phyloP scores from a whole-genome alignment of 1,140 invertebrate species.

The Diorhabda carinulata region DNA sequence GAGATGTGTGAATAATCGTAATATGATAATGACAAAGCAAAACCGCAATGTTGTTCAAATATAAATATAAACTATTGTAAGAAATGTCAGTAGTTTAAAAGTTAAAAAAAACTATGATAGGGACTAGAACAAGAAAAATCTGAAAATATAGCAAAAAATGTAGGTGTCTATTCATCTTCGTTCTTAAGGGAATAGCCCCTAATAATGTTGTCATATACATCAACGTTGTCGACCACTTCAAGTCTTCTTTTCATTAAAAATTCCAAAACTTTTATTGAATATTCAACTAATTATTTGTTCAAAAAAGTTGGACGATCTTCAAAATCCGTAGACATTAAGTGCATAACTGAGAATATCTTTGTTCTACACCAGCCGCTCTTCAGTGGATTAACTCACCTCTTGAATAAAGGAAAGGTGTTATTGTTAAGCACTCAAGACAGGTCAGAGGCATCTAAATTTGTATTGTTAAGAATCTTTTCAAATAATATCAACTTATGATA shows the following conservation, averaged over 20 bases:
- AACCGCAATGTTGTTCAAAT: too few species aligned
- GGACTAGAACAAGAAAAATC: too few species aligned
- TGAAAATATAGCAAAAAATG: too few species aligned
- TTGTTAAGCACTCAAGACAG: conserved; percentile 1
- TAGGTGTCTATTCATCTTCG: too few species aligned
- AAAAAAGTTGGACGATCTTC: conserved; percentile 1
- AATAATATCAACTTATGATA: neutral
- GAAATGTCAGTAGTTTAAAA: too few species aligned
- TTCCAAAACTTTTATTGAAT: neutral
- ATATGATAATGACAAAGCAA: too few species aligned
- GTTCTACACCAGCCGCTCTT: neutral
- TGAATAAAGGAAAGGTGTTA: neutral
- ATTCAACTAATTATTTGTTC: conserved; percentile 3
- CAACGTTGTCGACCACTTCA: neutral
- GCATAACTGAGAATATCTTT: neutral
- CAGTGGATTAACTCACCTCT: neutral
- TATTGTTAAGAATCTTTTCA: conserved; percentile 3
- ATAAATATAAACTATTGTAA: too few species aligned
- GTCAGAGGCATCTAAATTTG: neutral
- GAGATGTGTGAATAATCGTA: too few species aligned
- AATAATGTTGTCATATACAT: neutral
- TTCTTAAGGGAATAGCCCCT: neutral
- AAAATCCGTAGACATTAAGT: neutral
- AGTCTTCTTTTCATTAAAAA: neutral
- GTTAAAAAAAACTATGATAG: too few species aligned